These are phyloP conservation scores for Trachops cirrhosus DNA, from an alignment of 2,797 vertebrate genomes.

Conservation along the genomic window DNA sequence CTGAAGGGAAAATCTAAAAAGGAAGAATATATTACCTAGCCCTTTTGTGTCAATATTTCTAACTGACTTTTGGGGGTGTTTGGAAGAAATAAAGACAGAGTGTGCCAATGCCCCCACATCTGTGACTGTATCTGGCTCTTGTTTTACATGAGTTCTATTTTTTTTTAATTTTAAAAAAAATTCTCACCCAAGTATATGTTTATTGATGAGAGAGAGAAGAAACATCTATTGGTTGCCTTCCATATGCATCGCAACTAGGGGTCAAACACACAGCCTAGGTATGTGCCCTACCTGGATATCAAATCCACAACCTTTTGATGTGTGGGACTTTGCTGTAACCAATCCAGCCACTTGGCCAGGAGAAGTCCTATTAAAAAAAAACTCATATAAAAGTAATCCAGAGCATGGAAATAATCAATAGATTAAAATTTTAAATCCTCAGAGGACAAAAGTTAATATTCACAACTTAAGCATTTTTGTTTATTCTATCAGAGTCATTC, in stretches of 20 bases:
- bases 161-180: background rate
- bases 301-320: background rate
- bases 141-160: background rate
- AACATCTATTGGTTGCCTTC: background rate
- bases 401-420: background rate
- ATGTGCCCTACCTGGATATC: background rate
- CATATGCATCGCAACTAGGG: background rate
- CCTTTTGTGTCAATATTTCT: background rate
- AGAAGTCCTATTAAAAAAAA: background rate
- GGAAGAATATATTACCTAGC: background rate
- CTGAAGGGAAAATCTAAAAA: background rate
- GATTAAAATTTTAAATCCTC: background rate
- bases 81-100: background rate
- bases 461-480: background rate
- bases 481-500: background rate
- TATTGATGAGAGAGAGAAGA: background rate
- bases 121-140: background rate
- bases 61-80: background rate
- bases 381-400: background rate
- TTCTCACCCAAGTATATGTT: background rate
- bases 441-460: conserved; percentile 13
- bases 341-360: background rate
- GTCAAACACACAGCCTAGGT: background rate
- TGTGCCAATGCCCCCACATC: background rate
- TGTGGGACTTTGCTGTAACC: background rate